A percentile compares a stretch with the other conserved stretches of the same genome.
These are phyloP conservation scores for Oscheius onirici DNA, from an alignment of 2,888 invertebrate species.

Conservation along the genomic window DNA sequence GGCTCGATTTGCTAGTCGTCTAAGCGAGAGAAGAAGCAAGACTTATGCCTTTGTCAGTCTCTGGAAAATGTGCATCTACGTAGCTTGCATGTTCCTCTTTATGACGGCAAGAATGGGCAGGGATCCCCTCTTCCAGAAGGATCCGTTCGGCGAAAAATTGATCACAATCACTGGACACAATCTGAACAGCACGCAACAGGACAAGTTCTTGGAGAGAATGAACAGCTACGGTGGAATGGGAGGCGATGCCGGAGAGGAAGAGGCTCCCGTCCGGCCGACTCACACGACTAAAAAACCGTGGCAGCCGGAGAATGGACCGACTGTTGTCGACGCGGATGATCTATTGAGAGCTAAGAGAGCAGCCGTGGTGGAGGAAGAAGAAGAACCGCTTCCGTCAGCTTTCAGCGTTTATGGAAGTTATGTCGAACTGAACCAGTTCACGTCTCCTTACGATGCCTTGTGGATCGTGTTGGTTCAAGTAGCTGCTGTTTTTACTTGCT, in stretches of 20 bases:
- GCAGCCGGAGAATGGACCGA: conserved; percentile 41
- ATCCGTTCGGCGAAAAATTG: conserved; percentile 70
- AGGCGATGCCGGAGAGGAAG: conserved; percentile 29
- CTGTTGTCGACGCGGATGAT: conserved; percentile 55
- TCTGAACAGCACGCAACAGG: conserved; percentile 66
- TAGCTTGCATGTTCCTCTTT: conserved; percentile 81
- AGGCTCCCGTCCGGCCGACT: conserved; percentile 7
- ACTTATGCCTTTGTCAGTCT: conserved; percentile 86
- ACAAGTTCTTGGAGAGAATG: conserved; percentile 65
- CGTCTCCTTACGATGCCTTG: conserved; percentile 71
- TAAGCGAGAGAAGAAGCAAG: conserved; percentile 85
- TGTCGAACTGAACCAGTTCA: conserved; percentile 68
- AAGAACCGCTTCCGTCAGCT: conserved; percentile 59
- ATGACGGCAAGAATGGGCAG: conserved; percentile 76
- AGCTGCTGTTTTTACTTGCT: conserved; percentile 72
- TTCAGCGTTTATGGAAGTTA: conserved; percentile 67
- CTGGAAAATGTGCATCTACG: conserved; percentile 88
- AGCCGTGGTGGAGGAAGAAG: conserved; percentile 28
- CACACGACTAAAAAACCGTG: conserved; percentile 41
- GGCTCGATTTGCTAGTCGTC: conserved; percentile 73
- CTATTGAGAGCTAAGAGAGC: conserved; percentile 42
- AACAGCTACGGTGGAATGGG: conserved; percentile 36
- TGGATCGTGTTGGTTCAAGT: conserved; percentile 71
- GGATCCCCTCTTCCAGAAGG: conserved; percentile 61
- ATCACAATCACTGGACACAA: conserved; percentile 66